phyloP scores from a whole-genome alignment of 2,888 invertebrate genomes.

The Dasysyrphus tricinctus region DNA sequence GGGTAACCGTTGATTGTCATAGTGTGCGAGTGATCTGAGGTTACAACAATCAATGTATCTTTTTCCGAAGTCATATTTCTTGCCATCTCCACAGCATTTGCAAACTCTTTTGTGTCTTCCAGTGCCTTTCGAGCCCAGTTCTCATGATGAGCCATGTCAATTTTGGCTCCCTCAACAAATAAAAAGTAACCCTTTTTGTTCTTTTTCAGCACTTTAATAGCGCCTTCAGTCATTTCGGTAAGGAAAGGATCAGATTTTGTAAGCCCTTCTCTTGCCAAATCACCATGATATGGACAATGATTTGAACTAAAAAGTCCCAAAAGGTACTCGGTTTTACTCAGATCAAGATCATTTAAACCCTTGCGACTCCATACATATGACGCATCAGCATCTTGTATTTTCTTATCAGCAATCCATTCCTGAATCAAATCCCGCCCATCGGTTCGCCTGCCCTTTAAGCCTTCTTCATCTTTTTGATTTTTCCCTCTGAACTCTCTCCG shows the following conservation, averaged over 20 bases:
- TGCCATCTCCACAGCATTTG: conserved; percentile 88
- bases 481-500: conserved; percentile 79
- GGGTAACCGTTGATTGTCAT: conserved; percentile 92
- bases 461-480: conserved; percentile 84
- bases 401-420: conserved; percentile 85
- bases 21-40: conserved; percentile 92
- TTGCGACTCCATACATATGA: conserved; percentile 82
- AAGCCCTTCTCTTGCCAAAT: conserved; percentile 83
- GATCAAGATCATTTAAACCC: conserved; percentile 81
- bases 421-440: conserved; percentile 89
- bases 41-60: conserved; percentile 93
- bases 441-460: conserved; percentile 84
- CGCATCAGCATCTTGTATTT: conserved; percentile 78
- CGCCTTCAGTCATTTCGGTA: conserved; percentile 88
- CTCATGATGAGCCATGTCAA: conserved; percentile 86
- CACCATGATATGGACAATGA: conserved; percentile 87
- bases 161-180: conserved; percentile 87
- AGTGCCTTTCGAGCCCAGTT: conserved; percentile 88
- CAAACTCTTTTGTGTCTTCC: conserved; percentile 92
- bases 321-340: conserved; percentile 85
- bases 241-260: conserved; percentile 86
- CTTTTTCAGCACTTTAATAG: conserved; percentile 87
- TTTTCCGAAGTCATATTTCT: conserved; percentile 85
- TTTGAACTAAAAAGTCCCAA: conserved; percentile 85
- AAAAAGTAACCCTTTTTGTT: conserved; percentile 88